phyloP scores from a whole-genome alignment of 2,797 vertebrate species.

The Enteromius fasciolatus region DNA sequence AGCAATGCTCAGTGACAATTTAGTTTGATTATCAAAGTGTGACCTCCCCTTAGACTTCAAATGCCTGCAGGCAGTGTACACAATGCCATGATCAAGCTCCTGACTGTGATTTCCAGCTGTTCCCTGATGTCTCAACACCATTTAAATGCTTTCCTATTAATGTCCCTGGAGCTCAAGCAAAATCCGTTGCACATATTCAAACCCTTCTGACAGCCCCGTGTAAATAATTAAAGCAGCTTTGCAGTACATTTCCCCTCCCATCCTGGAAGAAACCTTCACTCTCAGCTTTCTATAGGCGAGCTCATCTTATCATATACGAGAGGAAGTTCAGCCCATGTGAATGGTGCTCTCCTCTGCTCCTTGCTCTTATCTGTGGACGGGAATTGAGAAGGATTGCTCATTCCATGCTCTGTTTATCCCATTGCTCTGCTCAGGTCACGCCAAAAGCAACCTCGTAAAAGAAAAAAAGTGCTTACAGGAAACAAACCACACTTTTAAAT shows the following conservation, averaged over 20 bases:
- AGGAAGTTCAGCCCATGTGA: not conserved
- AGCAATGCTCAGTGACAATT: slow-evolving; percentile 35
- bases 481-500: slow-evolving; percentile 12
- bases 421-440: slow-evolving; percentile 12
- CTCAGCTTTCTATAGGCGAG: slow-evolving; percentile 8
- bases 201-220: slow-evolving; percentile 46
- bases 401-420: slow-evolving; percentile 1
- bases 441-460: slow-evolving; percentile 13
- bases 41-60: slow-evolving; percentile 45
- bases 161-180: slow-evolving; percentile 45
- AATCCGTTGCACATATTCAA: slow-evolving; percentile 48
- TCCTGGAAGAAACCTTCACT: slow-evolving; percentile 14
- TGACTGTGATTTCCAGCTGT: slow-evolving; percentile 41
- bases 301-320: slow-evolving; percentile 8
- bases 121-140: slow-evolving; percentile 52
- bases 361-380: slow-evolving; percentile 13
- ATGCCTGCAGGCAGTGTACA: slow-evolving; percentile 47
- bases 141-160: slow-evolving; percentile 51
- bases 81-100: slow-evolving; percentile 55
- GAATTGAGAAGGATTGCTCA: slow-evolving; percentile 16
- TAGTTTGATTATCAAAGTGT: slow-evolving; percentile 48
- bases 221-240: slow-evolving; percentile 52
- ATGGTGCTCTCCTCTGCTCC: slow-evolving; percentile 12
- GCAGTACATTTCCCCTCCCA: not conserved
- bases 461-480: slow-evolving; percentile 33